These are phyloP conservation scores for Candoia aspera DNA, from an alignment of 2,113 vertebrate genomes.

Conservation along the genomic window DNA sequence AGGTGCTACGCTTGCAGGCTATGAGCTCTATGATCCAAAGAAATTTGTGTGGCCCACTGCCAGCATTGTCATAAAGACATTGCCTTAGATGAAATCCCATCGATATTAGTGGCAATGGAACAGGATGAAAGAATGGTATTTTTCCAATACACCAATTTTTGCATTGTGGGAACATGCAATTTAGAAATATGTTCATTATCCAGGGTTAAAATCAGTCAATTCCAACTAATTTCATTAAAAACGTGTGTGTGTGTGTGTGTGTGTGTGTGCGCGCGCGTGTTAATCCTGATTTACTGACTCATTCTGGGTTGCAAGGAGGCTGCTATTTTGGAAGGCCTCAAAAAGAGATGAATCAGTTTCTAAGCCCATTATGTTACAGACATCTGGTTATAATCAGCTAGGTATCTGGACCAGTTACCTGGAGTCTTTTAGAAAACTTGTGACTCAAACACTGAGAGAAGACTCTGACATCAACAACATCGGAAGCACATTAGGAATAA, in stretches of 20 bases:
- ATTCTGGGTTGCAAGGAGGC: not conserved
- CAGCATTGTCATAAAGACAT: not conserved
- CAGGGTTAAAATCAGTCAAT: not conserved
- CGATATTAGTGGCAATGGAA: not conserved
- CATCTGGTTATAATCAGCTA: not conserved
- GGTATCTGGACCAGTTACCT: not conserved
- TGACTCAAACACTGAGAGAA: not conserved
- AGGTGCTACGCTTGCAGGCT: not conserved
- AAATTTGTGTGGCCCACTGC: not conserved
- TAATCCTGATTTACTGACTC: not conserved
- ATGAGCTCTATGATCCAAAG: not conserved
- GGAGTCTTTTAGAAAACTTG: not conserved
- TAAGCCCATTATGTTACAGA: not conserved
- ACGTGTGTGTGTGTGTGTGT: not conserved
- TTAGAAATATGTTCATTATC: accelerated
- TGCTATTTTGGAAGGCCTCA: conserved; percentile 3
- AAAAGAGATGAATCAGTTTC: not conserved
- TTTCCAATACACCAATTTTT: not conserved
- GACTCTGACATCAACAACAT: not conserved
- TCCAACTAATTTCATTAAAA: not conserved
- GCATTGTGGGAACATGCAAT: not conserved
- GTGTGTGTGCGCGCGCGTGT: not conserved
- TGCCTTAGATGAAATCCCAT: not conserved
- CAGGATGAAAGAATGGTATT: not conserved
- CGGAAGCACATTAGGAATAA: no score